phyloP scores from a whole-genome alignment of 2,113 vertebrate species.

The Mesoclemmys tuberculata region DNA sequence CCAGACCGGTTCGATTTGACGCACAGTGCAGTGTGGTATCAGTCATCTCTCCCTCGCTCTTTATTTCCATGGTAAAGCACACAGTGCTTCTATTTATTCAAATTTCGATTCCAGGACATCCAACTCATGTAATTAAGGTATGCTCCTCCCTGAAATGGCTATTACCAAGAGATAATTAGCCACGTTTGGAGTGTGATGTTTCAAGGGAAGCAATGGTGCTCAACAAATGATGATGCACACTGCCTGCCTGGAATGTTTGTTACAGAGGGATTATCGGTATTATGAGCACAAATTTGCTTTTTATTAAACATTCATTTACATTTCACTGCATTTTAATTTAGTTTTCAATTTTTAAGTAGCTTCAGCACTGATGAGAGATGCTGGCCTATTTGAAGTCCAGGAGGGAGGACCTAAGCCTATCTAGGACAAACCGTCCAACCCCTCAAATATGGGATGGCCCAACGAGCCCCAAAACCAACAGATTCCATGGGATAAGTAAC shows the following conservation, averaged over 20 bases:
- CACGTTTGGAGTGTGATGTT: slow-evolving; percentile 46
- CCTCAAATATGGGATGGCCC: background rate
- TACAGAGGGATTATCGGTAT: slow-evolving; percentile 35
- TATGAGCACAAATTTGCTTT: slow-evolving; percentile 52
- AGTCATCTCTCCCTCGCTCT: background rate
- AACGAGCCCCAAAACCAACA: background rate
- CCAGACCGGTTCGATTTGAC: background rate
- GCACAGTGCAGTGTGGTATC: background rate
- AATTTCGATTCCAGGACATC: slow-evolving; percentile 32
- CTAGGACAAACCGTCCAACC: background rate
- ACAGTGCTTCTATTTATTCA: slow-evolving; percentile 42
- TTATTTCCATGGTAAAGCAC: background rate
- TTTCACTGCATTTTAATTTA: slow-evolving; percentile 51
- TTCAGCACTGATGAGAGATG: background rate
- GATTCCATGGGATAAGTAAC: background rate
- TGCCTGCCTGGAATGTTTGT: slow-evolving; percentile 31
- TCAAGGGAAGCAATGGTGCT: slow-evolving; percentile 44
- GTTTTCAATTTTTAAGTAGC: slow-evolving; percentile 31
- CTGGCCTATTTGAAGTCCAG: background rate
- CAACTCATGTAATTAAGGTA: slow-evolving; percentile 53
- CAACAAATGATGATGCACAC: slow-evolving; percentile 50
- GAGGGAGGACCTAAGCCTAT: background rate
- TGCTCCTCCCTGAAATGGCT: slow-evolving; percentile 40
- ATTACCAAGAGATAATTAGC: slow-evolving; percentile 55
- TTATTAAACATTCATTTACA: slow-evolving; percentile 62